Evolutionary conservation across 2,888 invertebrate species (phyloP), one percentile per base, ranked within the genome.

Genomic region (Macrosoma leucophasiata): DNA sequence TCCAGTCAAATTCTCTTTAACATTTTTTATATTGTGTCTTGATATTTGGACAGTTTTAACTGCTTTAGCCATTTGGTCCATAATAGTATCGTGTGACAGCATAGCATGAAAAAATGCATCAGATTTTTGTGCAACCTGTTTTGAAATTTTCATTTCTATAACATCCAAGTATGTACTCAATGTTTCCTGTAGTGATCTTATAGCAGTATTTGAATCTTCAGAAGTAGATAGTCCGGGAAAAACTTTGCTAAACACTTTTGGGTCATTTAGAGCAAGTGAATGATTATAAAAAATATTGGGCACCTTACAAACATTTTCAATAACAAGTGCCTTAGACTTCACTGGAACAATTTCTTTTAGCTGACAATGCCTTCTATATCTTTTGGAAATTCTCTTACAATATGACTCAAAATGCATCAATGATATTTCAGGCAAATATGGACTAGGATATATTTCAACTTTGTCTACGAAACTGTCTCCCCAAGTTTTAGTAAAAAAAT

Each of bases 101-200:
- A 99, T 98, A 1, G 98, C 98, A 73, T 96, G 94, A 67, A 98
- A 99, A 82, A 98, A 99, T 10, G 97, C 97, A 52, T 95, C 95
- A 6, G 97, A 97, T 67, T 97, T 96, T 56, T 93, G 91, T 14
- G 97, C 95, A 32, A 97, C 91, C 85, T 97, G 97, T 55, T 92
- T 91, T 3, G 95, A 95, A 64, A 97, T 95, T 74, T 94, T 91
- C 59, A 96, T 93, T 77, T 98, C 98, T 26, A 98, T 94, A 38
- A 95, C 90, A 84, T 98, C 98, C 58, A 98, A 85, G 72, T 97
- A 97, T 66, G 96, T 95, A 62, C 95, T 96, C 22, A 98, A 81
- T 74, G 93, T 93, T 81, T 97, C 96, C 75, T 96, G 96, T 39
- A 96, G 78, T 34, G 92, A 84, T 58, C 90, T 76, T 37, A 90